Conservation (phyloP, 2,888 invertebrate species). For the Tipula confusa region DNA sequence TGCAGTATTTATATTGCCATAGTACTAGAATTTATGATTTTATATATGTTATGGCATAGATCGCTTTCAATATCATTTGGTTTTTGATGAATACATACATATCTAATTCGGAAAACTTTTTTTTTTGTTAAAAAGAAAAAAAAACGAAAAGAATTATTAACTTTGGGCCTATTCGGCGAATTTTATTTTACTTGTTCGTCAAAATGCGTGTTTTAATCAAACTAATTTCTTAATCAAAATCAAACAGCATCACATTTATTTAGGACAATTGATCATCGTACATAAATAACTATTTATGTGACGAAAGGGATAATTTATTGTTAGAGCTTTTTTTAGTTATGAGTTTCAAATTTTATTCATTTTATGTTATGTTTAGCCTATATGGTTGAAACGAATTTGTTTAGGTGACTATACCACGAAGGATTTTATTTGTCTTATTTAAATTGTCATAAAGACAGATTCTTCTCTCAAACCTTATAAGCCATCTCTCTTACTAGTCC, state of each 20-base stretch:
- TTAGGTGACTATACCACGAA: too few relatives aligned
- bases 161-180: background rate
- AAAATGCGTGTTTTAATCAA: background rate
- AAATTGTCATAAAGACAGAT: too few relatives aligned
- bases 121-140: too few relatives aligned
- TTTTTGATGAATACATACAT: background rate
- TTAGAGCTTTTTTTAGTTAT: background rate
- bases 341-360: background rate
- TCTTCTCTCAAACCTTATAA: too few relatives aligned
- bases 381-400: too few relatives aligned
- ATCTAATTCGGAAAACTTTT: background rate
- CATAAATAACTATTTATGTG: background rate
- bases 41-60: background rate
- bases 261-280: background rate
- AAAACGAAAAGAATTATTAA: too few relatives aligned
- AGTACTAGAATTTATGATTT: background rate
- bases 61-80: background rate
- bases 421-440: too few relatives aligned
- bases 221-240: constrained; percentile 20
- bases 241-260: background rate
- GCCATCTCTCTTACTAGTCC: too few relatives aligned
- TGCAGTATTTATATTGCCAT: background rate
- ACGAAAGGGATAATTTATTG: background rate
- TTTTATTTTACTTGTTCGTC: background rate
- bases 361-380: too few relatives aligned